Evolutionary conservation across 1,140 invertebrate genomes (phyloP).

Genomic region (Manduca sexta): DNA sequence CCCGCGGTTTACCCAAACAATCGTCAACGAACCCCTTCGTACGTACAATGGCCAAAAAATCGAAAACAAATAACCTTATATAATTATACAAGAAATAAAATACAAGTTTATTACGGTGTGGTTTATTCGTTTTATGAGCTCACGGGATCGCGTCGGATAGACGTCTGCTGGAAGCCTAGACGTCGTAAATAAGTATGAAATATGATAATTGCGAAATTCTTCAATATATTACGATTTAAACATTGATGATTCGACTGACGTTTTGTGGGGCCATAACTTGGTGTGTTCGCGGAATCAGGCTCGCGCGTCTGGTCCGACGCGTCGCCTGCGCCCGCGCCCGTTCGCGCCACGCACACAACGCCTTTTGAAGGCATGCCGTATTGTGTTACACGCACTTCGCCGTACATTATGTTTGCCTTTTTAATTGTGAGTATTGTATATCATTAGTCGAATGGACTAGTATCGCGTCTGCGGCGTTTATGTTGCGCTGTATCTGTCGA

Average conservation of each 20-base stretch:
- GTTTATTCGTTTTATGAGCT: constrained; percentile 64
- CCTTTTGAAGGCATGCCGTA: constrained; percentile 13
- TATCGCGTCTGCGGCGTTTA: too few relatives aligned
- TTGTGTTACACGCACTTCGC: constrained; percentile 21
- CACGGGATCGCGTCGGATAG: constrained; percentile 50
- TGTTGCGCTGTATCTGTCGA: neutral
- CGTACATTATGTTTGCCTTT: constrained; percentile 25
- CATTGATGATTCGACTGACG: constrained; percentile 68
- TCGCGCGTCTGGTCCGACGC: neutral
- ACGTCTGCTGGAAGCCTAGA: constrained; percentile 62
- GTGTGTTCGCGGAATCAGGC: constrained; percentile 44
- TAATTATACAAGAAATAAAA: constrained; percentile 58
- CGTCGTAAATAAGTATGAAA: constrained; percentile 71
- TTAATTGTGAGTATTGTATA: constrained; percentile 20
- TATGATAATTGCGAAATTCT: constrained; percentile 73
- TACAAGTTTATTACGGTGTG: constrained; percentile 48
- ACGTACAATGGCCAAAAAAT: constrained; percentile 23
- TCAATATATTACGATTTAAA: constrained; percentile 71
- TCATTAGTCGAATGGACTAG: constrained; percentile 5
- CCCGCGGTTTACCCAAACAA: constrained; percentile 18
- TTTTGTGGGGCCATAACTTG: constrained; percentile 66
- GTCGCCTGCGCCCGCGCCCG: neutral
- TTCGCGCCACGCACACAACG: neutral
- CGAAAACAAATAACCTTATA: constrained; percentile 33
- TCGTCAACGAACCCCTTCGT: constrained; percentile 34